Conservation (phyloP, 2,797 vertebrate genomes). For the Cygnus olor region DNA sequence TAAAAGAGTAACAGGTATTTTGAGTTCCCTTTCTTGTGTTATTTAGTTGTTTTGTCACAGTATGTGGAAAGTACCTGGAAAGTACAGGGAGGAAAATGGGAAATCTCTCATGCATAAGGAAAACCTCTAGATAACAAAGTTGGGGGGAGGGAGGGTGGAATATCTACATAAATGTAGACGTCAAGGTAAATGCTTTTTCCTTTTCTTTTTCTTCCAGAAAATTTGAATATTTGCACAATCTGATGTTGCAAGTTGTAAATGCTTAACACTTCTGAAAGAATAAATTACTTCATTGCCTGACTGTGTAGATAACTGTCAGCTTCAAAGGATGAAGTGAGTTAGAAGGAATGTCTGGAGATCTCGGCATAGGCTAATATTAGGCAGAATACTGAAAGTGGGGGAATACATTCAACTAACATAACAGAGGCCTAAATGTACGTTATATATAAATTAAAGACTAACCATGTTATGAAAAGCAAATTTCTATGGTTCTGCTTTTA, state of each 20-base stretch:
- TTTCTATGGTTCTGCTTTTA: constrained; percentile 45
- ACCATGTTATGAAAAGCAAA: not conserved
- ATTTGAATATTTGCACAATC: constrained; percentile 51
- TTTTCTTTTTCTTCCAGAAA: constrained; percentile 49
- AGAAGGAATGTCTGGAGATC: constrained; percentile 30
- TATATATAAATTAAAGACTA: not conserved
- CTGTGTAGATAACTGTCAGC: constrained; percentile 48
- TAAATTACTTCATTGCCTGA: constrained; percentile 42
- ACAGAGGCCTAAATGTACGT: not conserved
- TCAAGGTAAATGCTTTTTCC: constrained; percentile 38
- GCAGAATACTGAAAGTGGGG: not conserved
- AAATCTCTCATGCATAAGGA: constrained; percentile 17
- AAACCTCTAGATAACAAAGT: constrained; percentile 8
- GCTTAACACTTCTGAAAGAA: constrained; percentile 55
- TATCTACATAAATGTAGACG: constrained; percentile 11
- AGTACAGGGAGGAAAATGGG: constrained; percentile 8
- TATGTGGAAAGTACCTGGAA: constrained; percentile 50
- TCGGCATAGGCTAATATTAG: not conserved
- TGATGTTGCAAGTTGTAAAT: constrained; percentile 54
- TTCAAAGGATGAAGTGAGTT: constrained; percentile 53
- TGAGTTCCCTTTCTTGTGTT: constrained; percentile 19
- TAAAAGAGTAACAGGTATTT: not conserved
- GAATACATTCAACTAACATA: not conserved
- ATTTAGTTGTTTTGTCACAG: not conserved
- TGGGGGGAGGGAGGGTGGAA: not conserved